Conservation (phyloP, 2,797 vertebrate species). For the Platyrinchus mystaceus region DNA sequence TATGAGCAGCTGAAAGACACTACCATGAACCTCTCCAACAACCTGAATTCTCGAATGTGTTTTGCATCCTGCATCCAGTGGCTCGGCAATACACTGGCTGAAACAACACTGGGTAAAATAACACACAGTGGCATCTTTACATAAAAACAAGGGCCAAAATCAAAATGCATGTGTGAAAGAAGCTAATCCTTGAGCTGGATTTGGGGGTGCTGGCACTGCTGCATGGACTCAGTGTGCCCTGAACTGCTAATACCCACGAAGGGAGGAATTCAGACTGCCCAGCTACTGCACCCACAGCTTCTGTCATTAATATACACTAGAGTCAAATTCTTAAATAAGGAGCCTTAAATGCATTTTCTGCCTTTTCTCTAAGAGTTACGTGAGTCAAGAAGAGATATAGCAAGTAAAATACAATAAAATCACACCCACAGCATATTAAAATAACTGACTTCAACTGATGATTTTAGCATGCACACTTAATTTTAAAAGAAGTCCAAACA, state of each 20-base stretch:
- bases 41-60: not conserved
- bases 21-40: not conserved
- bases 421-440: not conserved
- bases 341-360: not conserved
- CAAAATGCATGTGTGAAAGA: fast-evolving
- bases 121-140: not conserved
- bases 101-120: not conserved
- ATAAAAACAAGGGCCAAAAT: not conserved
- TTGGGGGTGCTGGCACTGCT: not conserved
- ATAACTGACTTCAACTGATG: not conserved
- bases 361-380: not conserved
- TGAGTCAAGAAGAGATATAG: not conserved
- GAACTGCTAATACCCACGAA: not conserved
- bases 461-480: not conserved
- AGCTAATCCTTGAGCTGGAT: not conserved
- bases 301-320: not conserved
- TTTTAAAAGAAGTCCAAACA: not conserved
- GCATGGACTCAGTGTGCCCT: not conserved
- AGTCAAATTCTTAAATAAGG: not conserved
- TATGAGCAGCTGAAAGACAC: not conserved
- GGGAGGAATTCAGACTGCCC: not conserved
- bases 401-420: not conserved
- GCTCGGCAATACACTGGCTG: not conserved
- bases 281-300: not conserved
- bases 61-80: not conserved